Percentiles rank a stretch among this genome's conserved stretches.
Evolutionary conservation across 2,113 vertebrate species (phyloP).

Genomic region (Turnix velox): DNA sequence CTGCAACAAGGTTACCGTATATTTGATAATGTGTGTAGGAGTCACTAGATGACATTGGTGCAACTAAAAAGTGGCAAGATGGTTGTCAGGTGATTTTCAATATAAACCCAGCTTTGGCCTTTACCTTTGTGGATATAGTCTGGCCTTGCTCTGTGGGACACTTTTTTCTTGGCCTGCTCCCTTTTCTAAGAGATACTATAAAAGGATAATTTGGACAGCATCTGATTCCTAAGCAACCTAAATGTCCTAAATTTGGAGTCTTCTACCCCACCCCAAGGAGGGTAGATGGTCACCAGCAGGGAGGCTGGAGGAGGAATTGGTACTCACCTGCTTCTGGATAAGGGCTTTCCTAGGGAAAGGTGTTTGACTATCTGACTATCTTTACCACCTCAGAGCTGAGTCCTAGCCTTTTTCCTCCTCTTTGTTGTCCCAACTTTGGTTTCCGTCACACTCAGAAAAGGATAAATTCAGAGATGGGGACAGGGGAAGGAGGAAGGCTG

Average conservation of each 20-base stretch:
- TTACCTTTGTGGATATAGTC: background rate
- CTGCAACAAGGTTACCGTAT: background rate
- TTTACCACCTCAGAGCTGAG: background rate
- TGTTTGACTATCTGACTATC: background rate
- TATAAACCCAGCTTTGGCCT: background rate
- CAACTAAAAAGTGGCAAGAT: background rate
- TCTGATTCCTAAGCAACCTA: background rate
- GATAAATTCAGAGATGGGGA: background rate
- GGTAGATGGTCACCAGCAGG: background rate
- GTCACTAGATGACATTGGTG: background rate
- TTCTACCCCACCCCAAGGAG: background rate
- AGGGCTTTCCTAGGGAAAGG: background rate
- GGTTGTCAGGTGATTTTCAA: rapidly evolving
- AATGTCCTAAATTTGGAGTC: background rate
- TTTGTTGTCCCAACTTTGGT: background rate
- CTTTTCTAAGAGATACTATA: background rate
- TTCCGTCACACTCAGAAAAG: background rate
- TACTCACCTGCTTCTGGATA: background rate
- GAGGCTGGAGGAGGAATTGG: background rate
- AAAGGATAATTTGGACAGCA: background rate
- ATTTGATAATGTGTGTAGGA: background rate
- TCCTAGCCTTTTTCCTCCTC: background rate
- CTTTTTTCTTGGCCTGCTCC: background rate
- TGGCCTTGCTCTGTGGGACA: background rate
- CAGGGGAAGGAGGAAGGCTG: background rate